These are phyloP conservation scores for Archocentrus centrarchus DNA, from an alignment of 2,113 vertebrate genomes.

Conservation along the genomic window DNA sequence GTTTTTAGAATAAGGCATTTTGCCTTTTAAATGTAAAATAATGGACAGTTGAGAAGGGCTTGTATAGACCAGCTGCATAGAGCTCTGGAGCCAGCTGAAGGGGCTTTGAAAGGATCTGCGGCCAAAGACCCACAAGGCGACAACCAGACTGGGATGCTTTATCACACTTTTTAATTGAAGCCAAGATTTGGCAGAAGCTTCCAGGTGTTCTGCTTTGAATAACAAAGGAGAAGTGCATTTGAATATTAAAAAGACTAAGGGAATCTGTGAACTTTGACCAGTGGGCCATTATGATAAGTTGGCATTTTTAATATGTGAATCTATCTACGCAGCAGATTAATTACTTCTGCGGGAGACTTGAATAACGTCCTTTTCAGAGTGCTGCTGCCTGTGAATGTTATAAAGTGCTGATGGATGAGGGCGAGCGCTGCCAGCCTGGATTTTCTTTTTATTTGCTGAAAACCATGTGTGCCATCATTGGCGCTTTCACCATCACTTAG, in stretches of 20 bases:
- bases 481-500: conserved; percentile 13
- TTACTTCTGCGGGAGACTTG: conserved; percentile 20
- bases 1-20: conserved; percentile 7
- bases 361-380: conserved; percentile 24
- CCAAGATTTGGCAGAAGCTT: neutral
- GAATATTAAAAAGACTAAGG: neutral
- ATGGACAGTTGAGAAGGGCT: conserved; percentile 13
- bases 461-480: conserved; percentile 24
- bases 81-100: neutral
- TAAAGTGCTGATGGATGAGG: conserved; percentile 41
- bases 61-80: conserved; percentile 40
- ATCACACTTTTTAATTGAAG: neutral
- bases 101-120: neutral
- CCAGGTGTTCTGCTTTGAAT: conserved; percentile 42
- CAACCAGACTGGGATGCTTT: neutral
- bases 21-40: conserved; percentile 61
- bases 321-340: conserved; percentile 24
- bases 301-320: conserved; percentile 19
- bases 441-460: conserved; percentile 47
- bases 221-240: conserved; percentile 12
- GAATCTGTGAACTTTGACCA: conserved; percentile 20
- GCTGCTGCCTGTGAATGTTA: conserved; percentile 1
- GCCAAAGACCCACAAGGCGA: conserved; percentile 4
- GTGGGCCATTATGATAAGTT: conserved; percentile 9
- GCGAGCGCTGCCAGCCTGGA: conserved; percentile 19